These are phyloP conservation scores for Dasysyrphus albostriatus DNA, from an alignment of 2,888 invertebrate species.

Conservation along the genomic window DNA sequence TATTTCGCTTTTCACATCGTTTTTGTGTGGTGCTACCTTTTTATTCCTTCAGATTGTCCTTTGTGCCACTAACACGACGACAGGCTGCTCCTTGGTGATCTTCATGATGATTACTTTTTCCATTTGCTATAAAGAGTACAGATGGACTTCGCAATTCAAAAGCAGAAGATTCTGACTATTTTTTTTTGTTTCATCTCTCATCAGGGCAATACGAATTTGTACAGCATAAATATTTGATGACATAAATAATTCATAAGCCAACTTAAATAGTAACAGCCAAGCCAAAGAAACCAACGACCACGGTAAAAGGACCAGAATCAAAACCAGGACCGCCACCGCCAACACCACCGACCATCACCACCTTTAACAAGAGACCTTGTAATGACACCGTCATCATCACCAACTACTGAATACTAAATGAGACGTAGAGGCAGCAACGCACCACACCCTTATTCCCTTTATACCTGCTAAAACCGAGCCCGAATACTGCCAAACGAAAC, in stretches of 20 bases:
- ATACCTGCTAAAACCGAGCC: conserved; percentile 2
- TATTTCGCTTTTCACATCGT: conserved; percentile 43
- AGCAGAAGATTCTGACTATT: conserved; percentile 12
- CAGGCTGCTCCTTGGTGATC: conserved; percentile 26
- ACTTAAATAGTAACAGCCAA: conserved; percentile 35
- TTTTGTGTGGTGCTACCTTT: conserved; percentile 41
- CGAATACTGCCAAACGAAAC: conserved; percentile 36
- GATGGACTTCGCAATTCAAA: conserved; percentile 21
- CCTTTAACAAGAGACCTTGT: conserved; percentile 54
- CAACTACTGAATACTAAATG: conserved; percentile 70
- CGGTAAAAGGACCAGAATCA: conserved; percentile 11
- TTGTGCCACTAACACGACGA: not conserved
- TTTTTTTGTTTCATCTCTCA: conserved; percentile 31
- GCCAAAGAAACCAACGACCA: conserved; percentile 25
- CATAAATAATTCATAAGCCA: conserved; percentile 75
- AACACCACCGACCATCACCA: conserved; percentile 15
- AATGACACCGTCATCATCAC: conserved; percentile 63
- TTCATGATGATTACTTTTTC: conserved; percentile 71
- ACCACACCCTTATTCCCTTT: not conserved
- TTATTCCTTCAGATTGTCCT: not conserved
- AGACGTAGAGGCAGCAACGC: conserved; percentile 39
- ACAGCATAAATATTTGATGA: conserved; percentile 73
- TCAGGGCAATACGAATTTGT: conserved; percentile 66
- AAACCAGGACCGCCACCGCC: not conserved
- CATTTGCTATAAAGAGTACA: conserved; percentile 57